Evolutionary conservation across 2,113 vertebrate genomes (phyloP), one percentile per base, ranked within the genome.

Genomic region (Euleptes europaea): DNA sequence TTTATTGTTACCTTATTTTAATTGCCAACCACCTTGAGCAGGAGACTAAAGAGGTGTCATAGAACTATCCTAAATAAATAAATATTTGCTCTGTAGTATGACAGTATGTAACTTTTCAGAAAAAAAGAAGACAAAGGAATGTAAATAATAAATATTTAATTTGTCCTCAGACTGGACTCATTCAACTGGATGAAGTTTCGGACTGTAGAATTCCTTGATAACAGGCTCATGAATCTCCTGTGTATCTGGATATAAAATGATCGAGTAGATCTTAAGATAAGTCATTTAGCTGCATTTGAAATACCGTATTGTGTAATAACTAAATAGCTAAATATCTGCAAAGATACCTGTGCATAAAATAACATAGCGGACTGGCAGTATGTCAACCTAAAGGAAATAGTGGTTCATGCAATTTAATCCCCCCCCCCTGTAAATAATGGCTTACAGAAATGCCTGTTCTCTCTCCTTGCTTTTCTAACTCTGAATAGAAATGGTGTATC

Each of bases 401-500:
- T 88, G 91, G 82, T 88, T 88, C 8, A 63, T 91, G 23, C 65
- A 67, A 69, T 57, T 78, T 67, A 66, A 51, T 51, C 12, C 28
- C 3, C 14, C 13, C 51, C 51, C 54, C 54, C 5, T 33, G 47
- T 65, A 80, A 80, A 88, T 90, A 84, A 88, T 82, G 86, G 84
- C 87, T 89, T 42, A 33, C 89, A 75, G 84, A 91, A 88, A 89
- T 92, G 91, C 51, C 78, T 94, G 87, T 81, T 79, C 35, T 63
- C 77, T 93, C 90, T 90, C 86, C 26, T 63, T 93, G 44, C 79
- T 81, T 91, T 80, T 54, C 73, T 93, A 76, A 74, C 82, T 0
- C 0, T 88, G 86, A 84, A 89, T 91, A 90, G 88, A 78, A 88
- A 74, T 86, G 82, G 90, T 92, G 89, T 89, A 69, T 91, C 82